Conservation (phyloP, 2,888 invertebrate genomes). For the Drosophila emarginata region DNA sequence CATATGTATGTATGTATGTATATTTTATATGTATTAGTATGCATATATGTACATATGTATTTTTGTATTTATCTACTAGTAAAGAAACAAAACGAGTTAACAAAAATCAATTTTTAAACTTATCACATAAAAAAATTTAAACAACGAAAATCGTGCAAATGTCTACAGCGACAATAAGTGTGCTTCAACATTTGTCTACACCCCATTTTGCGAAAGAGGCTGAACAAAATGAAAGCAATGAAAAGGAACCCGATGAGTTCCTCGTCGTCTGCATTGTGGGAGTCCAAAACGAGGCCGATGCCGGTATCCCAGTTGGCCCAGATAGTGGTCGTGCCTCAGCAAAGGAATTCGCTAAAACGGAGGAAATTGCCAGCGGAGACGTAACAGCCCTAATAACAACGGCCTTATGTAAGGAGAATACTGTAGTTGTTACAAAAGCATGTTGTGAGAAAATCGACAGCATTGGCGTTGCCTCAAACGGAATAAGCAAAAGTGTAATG, state of each 20-base stretch:
- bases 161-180: conserved; percentile 60
- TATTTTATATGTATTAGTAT: too few species aligned
- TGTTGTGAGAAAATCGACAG: conserved; percentile 14
- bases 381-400: conserved; percentile 27
- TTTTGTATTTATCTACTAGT: conserved; percentile 14
- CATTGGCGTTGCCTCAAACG: neutral
- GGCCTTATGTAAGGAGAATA: conserved; percentile 38
- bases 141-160: conserved; percentile 46
- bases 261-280: conserved; percentile 50
- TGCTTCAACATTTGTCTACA: conserved; percentile 30
- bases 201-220: conserved; percentile 27
- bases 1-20: conserved; percentile 18
- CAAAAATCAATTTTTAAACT: conserved; percentile 57
- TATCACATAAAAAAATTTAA: conserved; percentile 34
- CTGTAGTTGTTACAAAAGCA: conserved; percentile 39
- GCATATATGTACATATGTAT: neutral
- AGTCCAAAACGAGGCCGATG: conserved; percentile 34
- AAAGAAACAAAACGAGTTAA: conserved; percentile 30
- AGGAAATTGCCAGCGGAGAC: neutral
- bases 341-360: conserved; percentile 68
- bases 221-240: conserved; percentile 14
- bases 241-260: conserved; percentile 30
- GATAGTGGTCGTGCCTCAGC: conserved; percentile 79
- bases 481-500: conserved; percentile 27
- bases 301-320: conserved; percentile 44